phyloP scores from a whole-genome alignment of 1,140 invertebrate genomes.

The Anagrus nilaparvatae region DNA sequence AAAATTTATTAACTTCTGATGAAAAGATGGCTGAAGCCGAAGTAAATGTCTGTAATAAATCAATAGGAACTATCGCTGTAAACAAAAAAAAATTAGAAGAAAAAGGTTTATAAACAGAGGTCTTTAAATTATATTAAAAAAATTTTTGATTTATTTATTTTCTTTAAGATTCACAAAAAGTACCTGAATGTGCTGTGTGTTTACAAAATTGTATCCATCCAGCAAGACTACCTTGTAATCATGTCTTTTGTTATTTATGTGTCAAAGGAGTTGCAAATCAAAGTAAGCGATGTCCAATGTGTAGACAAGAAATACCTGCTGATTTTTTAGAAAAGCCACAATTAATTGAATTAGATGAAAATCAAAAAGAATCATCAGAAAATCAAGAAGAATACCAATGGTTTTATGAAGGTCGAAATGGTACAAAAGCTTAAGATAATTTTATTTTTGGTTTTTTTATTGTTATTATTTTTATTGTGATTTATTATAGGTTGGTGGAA shows the following conservation, averaged over 20 bases:
- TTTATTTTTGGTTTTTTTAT: constrained; percentile 8
- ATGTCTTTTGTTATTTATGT: constrained; percentile 93
- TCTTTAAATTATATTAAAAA: not conserved
- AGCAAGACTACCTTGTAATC: constrained; percentile 79
- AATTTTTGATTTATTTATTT: not conserved
- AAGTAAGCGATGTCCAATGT: constrained; percentile 77
- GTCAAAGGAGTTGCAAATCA: constrained; percentile 87
- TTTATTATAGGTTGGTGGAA: constrained; percentile 70
- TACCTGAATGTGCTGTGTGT: constrained; percentile 82
- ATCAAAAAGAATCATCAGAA: constrained; percentile 36
- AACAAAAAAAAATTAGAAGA: not conserved
- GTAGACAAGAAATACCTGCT: constrained; percentile 67
- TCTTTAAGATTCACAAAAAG: constrained; percentile 15
- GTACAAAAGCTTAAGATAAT: constrained; percentile 46
- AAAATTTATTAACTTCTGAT: too few relatives aligned
- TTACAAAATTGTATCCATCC: constrained; percentile 83
- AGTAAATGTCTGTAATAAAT: too few relatives aligned
- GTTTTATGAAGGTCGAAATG: constrained; percentile 92
- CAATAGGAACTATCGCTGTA: too few relatives aligned
- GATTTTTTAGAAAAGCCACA: constrained; percentile 79
- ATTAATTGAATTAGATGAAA: constrained; percentile 52
- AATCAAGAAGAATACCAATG: constrained; percentile 74
- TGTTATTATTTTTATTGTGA: not conserved
- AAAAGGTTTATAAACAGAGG: not conserved
- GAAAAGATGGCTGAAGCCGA: too few relatives aligned